Evolutionary conservation across 2,113 vertebrate genomes (phyloP), one percentile per base, ranked within the genome.

Genomic region (Mustela nigripes): DNA sequence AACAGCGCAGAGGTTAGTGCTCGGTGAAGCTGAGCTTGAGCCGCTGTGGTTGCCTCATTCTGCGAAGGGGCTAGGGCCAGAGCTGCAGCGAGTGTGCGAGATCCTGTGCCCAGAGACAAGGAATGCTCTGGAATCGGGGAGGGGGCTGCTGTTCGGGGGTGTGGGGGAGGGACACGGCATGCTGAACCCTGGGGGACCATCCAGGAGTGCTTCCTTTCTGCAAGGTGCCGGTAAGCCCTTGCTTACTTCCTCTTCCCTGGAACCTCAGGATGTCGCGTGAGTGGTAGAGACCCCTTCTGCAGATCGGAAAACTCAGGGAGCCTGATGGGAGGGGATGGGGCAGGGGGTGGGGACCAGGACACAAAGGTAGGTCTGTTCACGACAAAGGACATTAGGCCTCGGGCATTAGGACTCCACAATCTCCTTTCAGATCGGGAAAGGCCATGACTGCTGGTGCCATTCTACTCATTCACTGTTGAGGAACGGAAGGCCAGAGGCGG

Each of bases 91-190:
- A 71, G 2, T 1, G 36, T 65, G 67, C 18, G 56, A 28, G 53
- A 33, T 21, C 74, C n/a, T 9, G 65, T 58, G 11, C 1, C 11
- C 33, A 53, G 86, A 42, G 36, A 42, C 0, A 1, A n/a, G 15
- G 36, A 45, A 10, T 67, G n/a, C 36, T 36, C 26, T 63, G n/a
- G 31, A 21, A 22, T 6, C 2, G 33, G 58, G 45, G 21, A 91
- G 39, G 36, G 7, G 22, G 26, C 42, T 0, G 6, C 24, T 36
- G 4, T 48, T n/a, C 3, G 60, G 53, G 53, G 15, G 10, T 0
- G 0, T 11, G 24, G 21, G 28, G 79, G 5, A 50, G 73, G 1
- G 28, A 33, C 45, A 50, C 1, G 10, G 60, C 2, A 0, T 7
- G 11, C 12, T 9, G 48, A 53, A 8, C 5, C 3, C 11, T 3